Evolutionary conservation across 2,888 invertebrate species (phyloP).

Genomic region (Epinotia demarniana): DNA sequence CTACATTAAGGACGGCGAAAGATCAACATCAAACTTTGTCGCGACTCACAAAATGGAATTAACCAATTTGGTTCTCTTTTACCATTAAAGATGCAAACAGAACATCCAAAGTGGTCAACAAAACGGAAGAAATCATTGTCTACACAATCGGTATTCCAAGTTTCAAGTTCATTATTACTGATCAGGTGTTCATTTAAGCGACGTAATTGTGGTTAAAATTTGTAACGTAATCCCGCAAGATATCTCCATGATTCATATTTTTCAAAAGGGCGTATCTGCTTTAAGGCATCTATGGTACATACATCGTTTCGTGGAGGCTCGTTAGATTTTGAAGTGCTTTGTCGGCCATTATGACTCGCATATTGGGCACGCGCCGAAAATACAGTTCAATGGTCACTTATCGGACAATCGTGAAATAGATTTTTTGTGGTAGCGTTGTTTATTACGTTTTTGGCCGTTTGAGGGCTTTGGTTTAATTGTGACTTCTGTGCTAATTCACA

Average conservation of each 20-base stretch:
- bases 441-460: slow-evolving; percentile 43
- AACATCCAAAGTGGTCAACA: slow-evolving; percentile 48
- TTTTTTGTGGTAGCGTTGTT: slow-evolving; percentile 61
- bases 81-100: slow-evolving; percentile 13
- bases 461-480: slow-evolving; percentile 48
- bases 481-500: slow-evolving; percentile 50
- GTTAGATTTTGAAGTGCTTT: slow-evolving; percentile 66
- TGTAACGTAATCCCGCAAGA: slow-evolving; percentile 79
- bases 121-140: slow-evolving; percentile 50
- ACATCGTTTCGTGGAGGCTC: slow-evolving; percentile 1
- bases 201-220: slow-evolving; percentile 78
- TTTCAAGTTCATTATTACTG: slow-evolving; percentile 75
- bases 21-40: neutral
- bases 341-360: slow-evolving; percentile 79
- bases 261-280: neutral
- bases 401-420: slow-evolving; percentile 60
- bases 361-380: slow-evolving; percentile 77
- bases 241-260: slow-evolving; percentile 72
- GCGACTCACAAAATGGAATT: neutral
- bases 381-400: slow-evolving; percentile 69
- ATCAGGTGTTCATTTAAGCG: slow-evolving; percentile 65
- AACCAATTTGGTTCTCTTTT: neutral
- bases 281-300: slow-evolving; percentile 1
- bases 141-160: slow-evolving; percentile 53
- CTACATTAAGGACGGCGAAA: neutral